phyloP scores from a whole-genome alignment of 2,888 invertebrate genomes.

The Operophtera brumata region DNA sequence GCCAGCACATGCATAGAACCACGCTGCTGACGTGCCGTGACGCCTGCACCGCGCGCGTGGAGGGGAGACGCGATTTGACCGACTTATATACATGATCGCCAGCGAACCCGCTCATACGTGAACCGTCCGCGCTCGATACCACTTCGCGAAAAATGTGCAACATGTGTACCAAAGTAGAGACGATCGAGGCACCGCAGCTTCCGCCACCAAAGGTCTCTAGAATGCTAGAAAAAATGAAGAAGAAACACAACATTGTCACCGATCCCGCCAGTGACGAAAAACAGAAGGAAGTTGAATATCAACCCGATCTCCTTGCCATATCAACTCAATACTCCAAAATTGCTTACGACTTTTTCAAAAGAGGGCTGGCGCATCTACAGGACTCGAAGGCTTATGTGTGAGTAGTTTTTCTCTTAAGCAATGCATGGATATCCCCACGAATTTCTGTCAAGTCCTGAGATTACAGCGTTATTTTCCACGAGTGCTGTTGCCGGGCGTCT shows the following conservation, averaged over 20 bases:
- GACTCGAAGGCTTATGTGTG: conserved; percentile 75
- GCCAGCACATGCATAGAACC: conserved; percentile 32
- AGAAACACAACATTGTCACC: conserved; percentile 68
- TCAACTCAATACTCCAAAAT: conserved; percentile 73
- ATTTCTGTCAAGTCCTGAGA: too few species aligned
- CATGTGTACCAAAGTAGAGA: conserved; percentile 66
- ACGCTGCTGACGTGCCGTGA: too few species aligned
- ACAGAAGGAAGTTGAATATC: conserved; percentile 66
- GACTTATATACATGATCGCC: conserved; percentile 63
- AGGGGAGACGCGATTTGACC: conserved; percentile 55
- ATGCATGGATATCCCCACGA: not conserved
- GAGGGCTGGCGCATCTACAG: conserved; percentile 56
- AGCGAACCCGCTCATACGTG: conserved; percentile 42
- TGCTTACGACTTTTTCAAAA: conserved; percentile 61
- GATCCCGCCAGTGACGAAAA: conserved; percentile 59
- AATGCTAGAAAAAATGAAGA: conserved; percentile 66
- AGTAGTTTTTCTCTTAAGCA: conserved; percentile 46
- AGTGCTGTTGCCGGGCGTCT: not conserved
- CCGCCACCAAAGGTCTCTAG: conserved; percentile 40
- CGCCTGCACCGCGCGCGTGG: conserved; percentile 45
- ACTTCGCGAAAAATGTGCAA: conserved; percentile 61
- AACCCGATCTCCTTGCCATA: conserved; percentile 72
- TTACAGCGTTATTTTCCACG: not conserved
- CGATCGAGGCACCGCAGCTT: conserved; percentile 39
- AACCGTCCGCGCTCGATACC: conserved; percentile 30